Evolutionary conservation across 2,797 vertebrate genomes (phyloP).

Genomic region (Cottoperca gobio): DNA sequence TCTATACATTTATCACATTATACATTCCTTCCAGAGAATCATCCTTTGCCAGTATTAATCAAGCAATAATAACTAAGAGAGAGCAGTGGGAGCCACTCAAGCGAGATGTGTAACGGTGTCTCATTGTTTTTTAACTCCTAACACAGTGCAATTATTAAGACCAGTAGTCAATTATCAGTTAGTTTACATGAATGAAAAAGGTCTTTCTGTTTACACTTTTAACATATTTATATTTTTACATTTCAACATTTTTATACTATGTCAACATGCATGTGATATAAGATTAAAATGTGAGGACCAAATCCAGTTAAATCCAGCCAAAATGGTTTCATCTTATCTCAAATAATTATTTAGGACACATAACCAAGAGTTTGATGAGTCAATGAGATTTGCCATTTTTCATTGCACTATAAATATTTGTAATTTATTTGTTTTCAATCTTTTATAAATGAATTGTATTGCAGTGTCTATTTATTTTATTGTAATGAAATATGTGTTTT

Average conservation of each 20-base stretch:
- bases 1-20: slow-evolving; percentile 24
- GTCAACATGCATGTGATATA: slow-evolving; percentile 21
- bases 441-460: slow-evolving; percentile 44
- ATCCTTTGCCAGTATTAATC: slow-evolving; percentile 63
- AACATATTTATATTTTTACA: slow-evolving; percentile 45
- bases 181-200: slow-evolving; percentile 31
- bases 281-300: slow-evolving; percentile 46
- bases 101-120: not conserved
- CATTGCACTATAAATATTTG: slow-evolving; percentile 46
- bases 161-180: slow-evolving; percentile 6
- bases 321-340: slow-evolving; percentile 28
- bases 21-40: slow-evolving; percentile 28
- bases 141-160: slow-evolving; percentile 47
- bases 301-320: slow-evolving; percentile 16
- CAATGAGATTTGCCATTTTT: not conserved
- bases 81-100: slow-evolving; percentile 13
- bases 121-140: slow-evolving; percentile 31
- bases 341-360: slow-evolving; percentile 17
- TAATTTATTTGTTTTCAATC: slow-evolving; percentile 32
- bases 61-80: slow-evolving; percentile 26
- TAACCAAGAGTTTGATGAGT: not conserved
- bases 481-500: slow-evolving; percentile 17
- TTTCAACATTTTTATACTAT: no score
- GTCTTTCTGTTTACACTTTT: slow-evolving; percentile 68
- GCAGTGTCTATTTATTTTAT: slow-evolving; percentile 21